Evolutionary conservation across 2,888 invertebrate species (phyloP), one percentile per base, ranked within the genome.

Genomic region (Caenorhabditis virilis): DNA sequence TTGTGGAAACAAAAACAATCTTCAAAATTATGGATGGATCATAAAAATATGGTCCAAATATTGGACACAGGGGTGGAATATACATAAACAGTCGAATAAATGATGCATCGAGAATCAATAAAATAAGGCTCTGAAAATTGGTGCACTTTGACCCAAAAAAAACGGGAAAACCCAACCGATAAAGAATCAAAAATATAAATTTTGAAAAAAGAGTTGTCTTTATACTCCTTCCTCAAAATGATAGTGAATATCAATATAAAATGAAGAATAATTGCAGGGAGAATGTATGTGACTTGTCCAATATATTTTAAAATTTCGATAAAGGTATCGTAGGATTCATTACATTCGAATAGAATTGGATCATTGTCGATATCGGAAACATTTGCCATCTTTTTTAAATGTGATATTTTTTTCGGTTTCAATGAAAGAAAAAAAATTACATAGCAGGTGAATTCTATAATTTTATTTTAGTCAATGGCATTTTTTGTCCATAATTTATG

Each of bases 271-370:
- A 36, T 39, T 16, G 50, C 52, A 1, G 58, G 58, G 7, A 33
- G 38, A 18, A 58, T 18, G 39, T 58, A 58, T 0, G 23, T 13
- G 4, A 52, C 35, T 47, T 58, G 58, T 25, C 22, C 6, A 13
- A 47, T 41, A n/a, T 46, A 58, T 42, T 58, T 58, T 16, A 58
- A 18, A n/a, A 52, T 52, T 47, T 58, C 58, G 0, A 41, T 2
- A 3, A 41, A 4, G 13, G 35, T 16, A 5, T 51, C 25, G 20
- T 58, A 58, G 4, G 47, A 33, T 1, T 49, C 18, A 9, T 58
- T 46, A 36, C 58, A 51, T 25, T 30, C 6, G 11, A 25, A 38
- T 23, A 38, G 47, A 5, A 35, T 36, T 20, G 22, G 25, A 33
- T 35, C 48, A 22, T 20, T 25, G 26, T 16, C 2, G 20, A 27